Evolutionary conservation across 2,888 invertebrate species (phyloP).

Genomic region (Machimus atricapillus): DNA sequence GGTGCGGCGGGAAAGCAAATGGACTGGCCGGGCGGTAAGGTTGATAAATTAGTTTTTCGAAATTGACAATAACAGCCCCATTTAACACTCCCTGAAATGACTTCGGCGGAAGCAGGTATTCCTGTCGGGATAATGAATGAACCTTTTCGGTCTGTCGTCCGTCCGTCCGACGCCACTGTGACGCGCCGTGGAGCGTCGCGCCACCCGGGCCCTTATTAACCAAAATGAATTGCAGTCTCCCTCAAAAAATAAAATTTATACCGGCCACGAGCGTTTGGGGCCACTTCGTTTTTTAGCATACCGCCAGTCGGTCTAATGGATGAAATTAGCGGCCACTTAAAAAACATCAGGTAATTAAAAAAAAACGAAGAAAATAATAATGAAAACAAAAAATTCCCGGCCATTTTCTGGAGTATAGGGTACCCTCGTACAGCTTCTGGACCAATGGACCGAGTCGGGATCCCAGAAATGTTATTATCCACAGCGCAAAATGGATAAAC

Average conservation of each 20-base stretch:
- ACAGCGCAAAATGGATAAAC: conserved; percentile 9
- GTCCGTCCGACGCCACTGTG: background rate
- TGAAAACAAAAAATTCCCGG: background rate
- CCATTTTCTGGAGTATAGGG: background rate
- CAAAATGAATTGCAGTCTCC: background rate
- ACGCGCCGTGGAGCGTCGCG: background rate
- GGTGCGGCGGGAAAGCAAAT: background rate
- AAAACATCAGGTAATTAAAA: background rate
- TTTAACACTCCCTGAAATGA: background rate
- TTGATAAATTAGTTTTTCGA: background rate
- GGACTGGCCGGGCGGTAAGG: background rate
- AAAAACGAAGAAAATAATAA: background rate
- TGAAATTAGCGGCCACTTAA: background rate
- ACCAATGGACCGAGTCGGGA: background rate
- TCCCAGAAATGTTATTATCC: conserved; percentile 9
- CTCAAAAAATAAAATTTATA: background rate
- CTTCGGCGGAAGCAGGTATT: background rate
- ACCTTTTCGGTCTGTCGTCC: background rate
- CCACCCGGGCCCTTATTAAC: background rate
- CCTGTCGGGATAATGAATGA: background rate
- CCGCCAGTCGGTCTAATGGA: background rate
- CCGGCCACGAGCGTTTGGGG: background rate
- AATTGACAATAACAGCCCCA: background rate
- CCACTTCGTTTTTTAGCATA: background rate
- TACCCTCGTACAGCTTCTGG: background rate